A percentile compares a stretch with the other conserved stretches of the same genome.
Conservation (phyloP, 2,113 vertebrate genomes). For the Lanius collurio region DNA sequence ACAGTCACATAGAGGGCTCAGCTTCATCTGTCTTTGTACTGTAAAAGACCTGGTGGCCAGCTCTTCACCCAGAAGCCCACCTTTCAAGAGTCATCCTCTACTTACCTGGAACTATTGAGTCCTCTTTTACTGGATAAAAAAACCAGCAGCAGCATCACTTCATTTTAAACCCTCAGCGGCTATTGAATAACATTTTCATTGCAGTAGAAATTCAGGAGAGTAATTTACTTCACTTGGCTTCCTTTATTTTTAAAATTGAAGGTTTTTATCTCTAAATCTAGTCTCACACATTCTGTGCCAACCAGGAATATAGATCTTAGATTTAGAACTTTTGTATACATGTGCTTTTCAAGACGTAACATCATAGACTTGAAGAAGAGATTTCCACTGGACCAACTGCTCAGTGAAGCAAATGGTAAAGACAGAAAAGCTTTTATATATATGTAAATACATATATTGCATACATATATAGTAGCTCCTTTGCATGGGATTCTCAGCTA, state of each 20-base stretch:
- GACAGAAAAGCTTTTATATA: neutral
- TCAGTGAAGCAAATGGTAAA: neutral
- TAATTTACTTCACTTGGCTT: neutral
- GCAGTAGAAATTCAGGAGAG: neutral
- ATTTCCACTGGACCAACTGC: neutral
- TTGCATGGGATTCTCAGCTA: neutral
- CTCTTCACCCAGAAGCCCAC: neutral
- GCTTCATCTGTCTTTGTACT: neutral
- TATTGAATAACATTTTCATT: neutral
- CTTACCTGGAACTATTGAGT: neutral
- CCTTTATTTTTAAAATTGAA: neutral
- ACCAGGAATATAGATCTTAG: neutral
- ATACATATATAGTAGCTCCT: neutral
- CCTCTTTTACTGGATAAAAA: neutral
- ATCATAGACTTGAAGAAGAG: neutral
- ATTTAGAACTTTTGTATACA: neutral
- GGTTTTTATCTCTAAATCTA: neutral
- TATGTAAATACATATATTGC: neutral
- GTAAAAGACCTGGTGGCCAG: neutral
- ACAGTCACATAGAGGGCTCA: neutral
- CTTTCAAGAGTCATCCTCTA: neutral
- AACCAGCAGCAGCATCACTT: neutral
- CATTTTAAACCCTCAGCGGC: neutral
- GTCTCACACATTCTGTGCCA: neutral
- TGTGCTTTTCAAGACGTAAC: neutral